Evolutionary conservation across 1,140 invertebrate species (phyloP).

Genomic region (Yoshiicerus persimilis): DNA sequence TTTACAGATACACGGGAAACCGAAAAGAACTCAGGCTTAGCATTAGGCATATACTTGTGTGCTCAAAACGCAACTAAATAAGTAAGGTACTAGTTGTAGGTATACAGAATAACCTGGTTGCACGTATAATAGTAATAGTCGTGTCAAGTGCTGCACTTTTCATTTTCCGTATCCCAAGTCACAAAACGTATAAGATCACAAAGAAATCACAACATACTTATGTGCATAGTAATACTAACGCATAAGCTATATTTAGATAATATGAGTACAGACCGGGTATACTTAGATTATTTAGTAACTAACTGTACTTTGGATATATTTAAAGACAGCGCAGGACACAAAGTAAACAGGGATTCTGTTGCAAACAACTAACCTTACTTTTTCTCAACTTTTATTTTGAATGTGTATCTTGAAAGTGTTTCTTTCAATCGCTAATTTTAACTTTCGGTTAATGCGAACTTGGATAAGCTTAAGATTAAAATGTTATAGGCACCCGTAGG

Average conservation of each 20-base stretch:
- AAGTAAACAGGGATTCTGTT: not conserved
- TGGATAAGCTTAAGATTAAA: not conserved
- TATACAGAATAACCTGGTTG: not conserved
- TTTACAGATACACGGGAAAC: constrained; percentile 1
- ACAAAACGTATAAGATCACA: not conserved
- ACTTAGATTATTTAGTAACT: not conserved
- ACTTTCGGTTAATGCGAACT: constrained; percentile 16
- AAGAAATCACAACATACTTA: not conserved
- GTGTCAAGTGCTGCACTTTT: not conserved
- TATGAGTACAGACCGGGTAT: not conserved
- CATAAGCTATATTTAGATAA: not conserved
- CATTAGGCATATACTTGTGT: not conserved
- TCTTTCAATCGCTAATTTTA: constrained; percentile 29
- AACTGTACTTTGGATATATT: not conserved
- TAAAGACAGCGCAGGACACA: not conserved
- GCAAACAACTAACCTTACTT: not conserved
- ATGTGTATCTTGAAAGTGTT: not conserved
- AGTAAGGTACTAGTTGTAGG: not conserved
- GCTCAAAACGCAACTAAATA: too few species aligned
- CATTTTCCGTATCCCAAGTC: not conserved
- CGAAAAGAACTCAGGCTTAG: not conserved
- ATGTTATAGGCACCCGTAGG: not conserved
- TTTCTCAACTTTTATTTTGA: constrained; percentile 4
- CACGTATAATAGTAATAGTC: not conserved
- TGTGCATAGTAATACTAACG: not conserved